Conservation (phyloP, 2,888 invertebrate species). For the Timema podura region DNA sequence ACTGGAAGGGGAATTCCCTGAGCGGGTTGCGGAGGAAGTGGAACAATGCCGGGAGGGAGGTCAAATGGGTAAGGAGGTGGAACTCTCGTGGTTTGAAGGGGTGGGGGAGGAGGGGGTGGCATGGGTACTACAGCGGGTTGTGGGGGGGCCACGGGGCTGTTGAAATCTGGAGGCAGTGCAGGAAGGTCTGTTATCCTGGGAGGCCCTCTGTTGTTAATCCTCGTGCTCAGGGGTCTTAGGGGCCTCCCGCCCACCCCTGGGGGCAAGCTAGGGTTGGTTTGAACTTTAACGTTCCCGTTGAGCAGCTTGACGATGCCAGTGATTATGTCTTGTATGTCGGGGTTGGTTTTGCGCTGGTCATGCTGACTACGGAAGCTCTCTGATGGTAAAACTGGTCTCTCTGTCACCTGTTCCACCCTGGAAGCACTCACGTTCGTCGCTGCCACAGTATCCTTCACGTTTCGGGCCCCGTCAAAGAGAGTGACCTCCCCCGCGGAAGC, state of each 20-base stretch:
- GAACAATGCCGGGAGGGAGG: slow-evolving; percentile 45
- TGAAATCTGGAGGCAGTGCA: slow-evolving; percentile 64
- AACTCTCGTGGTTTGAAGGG: slow-evolving; percentile 48
- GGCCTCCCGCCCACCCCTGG: slow-evolving; percentile 51
- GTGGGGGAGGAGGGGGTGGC: slow-evolving; percentile 52
- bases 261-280: slow-evolving; percentile 63
- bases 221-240: slow-evolving; percentile 62
- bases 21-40: slow-evolving; percentile 50
- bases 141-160: slow-evolving; percentile 45
- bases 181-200: slow-evolving; percentile 78
- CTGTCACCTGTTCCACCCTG: neutral
- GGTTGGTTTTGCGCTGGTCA: slow-evolving; percentile 28
- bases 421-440: slow-evolving; percentile 20
- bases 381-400: too few species aligned
- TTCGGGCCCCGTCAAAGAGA: slow-evolving; percentile 62
- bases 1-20: slow-evolving; percentile 45
- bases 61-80: slow-evolving; percentile 71
- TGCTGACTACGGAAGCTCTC: slow-evolving; percentile 15
- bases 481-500: slow-evolving; percentile 67
- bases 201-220: slow-evolving; percentile 88
- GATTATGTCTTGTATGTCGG: slow-evolving; percentile 86
- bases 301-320: slow-evolving; percentile 83
- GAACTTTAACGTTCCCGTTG: slow-evolving; percentile 82
- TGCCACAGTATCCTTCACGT: slow-evolving; percentile 22
- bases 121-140: slow-evolving; percentile 48